Evolutionary conservation across 2,888 invertebrate species (phyloP), one percentile per base, ranked within the genome.

Genomic region (Campaea margaritaria): DNA sequence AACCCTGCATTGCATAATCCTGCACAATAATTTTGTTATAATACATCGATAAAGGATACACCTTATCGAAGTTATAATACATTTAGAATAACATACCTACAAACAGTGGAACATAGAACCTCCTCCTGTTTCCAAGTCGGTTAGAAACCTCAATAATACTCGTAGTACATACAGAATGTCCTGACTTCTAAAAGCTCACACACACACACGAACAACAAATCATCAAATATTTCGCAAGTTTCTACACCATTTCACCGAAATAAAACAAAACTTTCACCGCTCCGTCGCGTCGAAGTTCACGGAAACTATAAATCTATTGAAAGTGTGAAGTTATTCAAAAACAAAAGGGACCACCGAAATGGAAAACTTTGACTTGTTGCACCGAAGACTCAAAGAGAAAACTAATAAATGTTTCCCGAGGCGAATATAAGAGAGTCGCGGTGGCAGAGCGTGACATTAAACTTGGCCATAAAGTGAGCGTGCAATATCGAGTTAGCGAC

Each of bases 401-500:
- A 82, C 81, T 85, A 85, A 85, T 83, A 86, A 87, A 88, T 85
- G 84, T 86, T 87, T 82, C 80, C 77, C 76, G 73, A 70, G 76
- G 79, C 76, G 79, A 78, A 75, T 78, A 75, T 75, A 75, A 73
- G 73, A 73, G 69, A 73, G 62, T 70, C 69, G 62, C 74, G 73
- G 81, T 75, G 78, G 76, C 73, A 78, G 74, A 74, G 75, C 79
- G 79, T 82, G 86, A 85, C 87, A 85, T 81, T 82, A 83, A 85
- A 86, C 80, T 85, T 85, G 78, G 77, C 80, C 84, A 85, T 83
- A 85, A 91, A 91, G 85, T 85, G 90, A 87, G 87, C 90, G 85
- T 83, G 88, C 85, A 81, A 87, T 87, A 87, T 86, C 88, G 85
- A 89, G 91, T 89, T 89, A 89, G 86, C 79, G 78, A 86, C 78